Percentiles rank a stretch among this genome's conserved stretches.
Evolutionary conservation across 2,113 vertebrate species (phyloP).

Genomic region (Sardina pilchardus): DNA sequence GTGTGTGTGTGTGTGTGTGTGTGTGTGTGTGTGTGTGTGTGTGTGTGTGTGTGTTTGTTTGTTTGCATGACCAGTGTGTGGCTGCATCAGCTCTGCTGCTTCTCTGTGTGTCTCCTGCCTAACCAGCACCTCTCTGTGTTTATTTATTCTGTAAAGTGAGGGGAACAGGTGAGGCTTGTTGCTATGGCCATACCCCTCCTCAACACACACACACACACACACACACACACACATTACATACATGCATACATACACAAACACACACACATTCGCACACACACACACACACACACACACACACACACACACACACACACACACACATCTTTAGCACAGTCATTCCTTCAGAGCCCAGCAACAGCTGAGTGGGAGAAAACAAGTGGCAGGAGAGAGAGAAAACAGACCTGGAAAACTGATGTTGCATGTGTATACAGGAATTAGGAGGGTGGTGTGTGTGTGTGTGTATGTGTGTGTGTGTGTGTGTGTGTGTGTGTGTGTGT

Average conservation of each 20-base stretch:
- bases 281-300: too few relatives aligned
- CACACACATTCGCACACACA: not conserved
- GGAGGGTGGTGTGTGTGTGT: not conserved
- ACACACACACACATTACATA: not conserved
- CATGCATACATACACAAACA: too few relatives aligned
- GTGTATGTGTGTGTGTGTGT: not conserved
- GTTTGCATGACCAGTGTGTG: too few relatives aligned
- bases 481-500: not conserved
- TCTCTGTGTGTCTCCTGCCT: too few relatives aligned
- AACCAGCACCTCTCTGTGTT: conserved; percentile 22
- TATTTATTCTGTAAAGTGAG: conserved; percentile 37
- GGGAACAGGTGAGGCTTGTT: conserved; percentile 41
- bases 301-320: too few relatives aligned
- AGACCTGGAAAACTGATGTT: not conserved
- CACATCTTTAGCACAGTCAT: not conserved
- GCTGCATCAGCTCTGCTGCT: too few relatives aligned
- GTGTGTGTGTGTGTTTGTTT: conserved; percentile 12
- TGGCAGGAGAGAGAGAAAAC: not conserved
- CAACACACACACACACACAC: not conserved
- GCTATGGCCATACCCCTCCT: conserved; percentile 8
- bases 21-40: conserved; percentile 9
- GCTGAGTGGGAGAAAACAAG: not conserved
- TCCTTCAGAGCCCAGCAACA: not conserved
- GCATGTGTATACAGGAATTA: not conserved
- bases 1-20: conserved; percentile 22